Percentiles rank a stretch among this genome's conserved stretches.
These are phyloP conservation scores for Pollachius pollachius DNA, from an alignment of 2,113 vertebrate species.

Conservation along the genomic window DNA sequence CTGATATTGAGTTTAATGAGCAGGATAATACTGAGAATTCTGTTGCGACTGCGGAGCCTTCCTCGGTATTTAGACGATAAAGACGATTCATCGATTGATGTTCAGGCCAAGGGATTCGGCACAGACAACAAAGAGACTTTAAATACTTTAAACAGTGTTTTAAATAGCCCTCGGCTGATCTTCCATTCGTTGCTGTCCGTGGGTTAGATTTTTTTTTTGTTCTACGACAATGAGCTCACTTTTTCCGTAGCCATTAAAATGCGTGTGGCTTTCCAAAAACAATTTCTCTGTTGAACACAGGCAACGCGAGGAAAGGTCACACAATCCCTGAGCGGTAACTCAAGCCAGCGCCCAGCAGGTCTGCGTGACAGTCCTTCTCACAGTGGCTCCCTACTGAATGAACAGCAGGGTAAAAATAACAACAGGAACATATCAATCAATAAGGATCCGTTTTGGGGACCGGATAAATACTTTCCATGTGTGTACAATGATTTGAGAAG, in stretches of 20 bases:
- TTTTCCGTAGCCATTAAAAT: slow-evolving; percentile 63
- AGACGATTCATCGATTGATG: no score
- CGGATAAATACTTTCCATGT: no score
- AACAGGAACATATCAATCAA: no score
- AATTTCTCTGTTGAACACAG: slow-evolving; percentile 34
- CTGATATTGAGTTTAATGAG: no score
- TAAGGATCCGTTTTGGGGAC: no score
- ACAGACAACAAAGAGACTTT: slow-evolving; percentile 16
- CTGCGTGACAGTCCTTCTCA: not conserved
- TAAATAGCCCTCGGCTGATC: slow-evolving; percentile 30
- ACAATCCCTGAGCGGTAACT: slow-evolving; percentile 7
- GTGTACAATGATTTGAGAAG: no score
- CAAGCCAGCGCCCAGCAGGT: not conserved
- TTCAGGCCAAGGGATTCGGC: slow-evolving; percentile 11
- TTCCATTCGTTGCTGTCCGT: slow-evolving; percentile 40
- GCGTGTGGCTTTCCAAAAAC: slow-evolving; percentile 44
- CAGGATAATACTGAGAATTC: no score
- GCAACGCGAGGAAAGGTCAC: slow-evolving; percentile 26
- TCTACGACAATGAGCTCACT: slow-evolving; percentile 58
- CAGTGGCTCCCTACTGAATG: slow-evolving; percentile 11
- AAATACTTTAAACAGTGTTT: slow-evolving; percentile 14
- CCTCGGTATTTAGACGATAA: no score
- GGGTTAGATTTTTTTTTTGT: slow-evolving; percentile 11
- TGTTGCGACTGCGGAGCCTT: no score
- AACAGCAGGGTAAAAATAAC: no score